phyloP scores from a whole-genome alignment of 2,113 vertebrate species.

The Leucosticte australis region DNA sequence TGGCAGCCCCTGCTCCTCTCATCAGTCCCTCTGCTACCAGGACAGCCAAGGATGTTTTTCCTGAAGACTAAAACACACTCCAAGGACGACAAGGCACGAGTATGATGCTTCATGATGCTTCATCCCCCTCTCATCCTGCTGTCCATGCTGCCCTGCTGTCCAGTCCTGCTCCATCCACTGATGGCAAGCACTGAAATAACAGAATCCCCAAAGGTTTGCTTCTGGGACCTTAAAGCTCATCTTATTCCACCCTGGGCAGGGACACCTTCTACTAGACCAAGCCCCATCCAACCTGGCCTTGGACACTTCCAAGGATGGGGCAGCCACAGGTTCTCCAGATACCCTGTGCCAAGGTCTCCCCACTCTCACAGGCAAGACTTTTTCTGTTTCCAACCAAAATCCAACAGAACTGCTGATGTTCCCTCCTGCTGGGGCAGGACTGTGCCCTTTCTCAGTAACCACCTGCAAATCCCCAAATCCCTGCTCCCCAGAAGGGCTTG shows the following conservation, averaged over 20 bases:
- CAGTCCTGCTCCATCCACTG: neutral
- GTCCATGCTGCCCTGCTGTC: neutral
- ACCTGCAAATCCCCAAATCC: neutral
- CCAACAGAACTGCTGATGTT: neutral
- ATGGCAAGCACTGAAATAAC: neutral
- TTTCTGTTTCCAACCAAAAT: neutral
- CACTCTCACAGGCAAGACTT: neutral
- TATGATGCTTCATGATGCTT: neutral
- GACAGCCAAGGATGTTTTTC: neutral
- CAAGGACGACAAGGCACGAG: neutral
- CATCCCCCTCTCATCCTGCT: neutral
- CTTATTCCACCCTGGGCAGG: neutral
- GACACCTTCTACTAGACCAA: neutral
- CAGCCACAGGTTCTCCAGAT: neutral
- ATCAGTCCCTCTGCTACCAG: neutral
- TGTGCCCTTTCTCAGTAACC: neutral
- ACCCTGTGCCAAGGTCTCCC: neutral
- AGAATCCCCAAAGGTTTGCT: neutral
- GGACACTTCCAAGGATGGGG: neutral
- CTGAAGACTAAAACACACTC: neutral
- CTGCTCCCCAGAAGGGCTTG: fast-evolving
- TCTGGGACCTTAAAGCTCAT: neutral
- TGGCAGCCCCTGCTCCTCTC: neutral
- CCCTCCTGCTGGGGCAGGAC: neutral
- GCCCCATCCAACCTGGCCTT: neutral